Conservation (phyloP, 2,797 vertebrate genomes). For the Margarornis squamiger region DNA sequence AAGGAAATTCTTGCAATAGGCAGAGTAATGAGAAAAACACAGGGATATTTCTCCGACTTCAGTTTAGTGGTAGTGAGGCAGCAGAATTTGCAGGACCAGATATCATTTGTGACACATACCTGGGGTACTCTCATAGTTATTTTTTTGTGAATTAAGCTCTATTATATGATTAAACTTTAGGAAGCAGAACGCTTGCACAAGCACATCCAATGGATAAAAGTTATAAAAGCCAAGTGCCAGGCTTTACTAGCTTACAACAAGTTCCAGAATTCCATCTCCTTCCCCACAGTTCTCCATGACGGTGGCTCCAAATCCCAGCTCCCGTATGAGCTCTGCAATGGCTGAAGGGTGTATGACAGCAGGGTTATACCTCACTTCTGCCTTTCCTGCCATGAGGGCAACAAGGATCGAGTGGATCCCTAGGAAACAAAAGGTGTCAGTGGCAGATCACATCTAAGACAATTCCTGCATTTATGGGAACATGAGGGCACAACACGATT, state of each 20-base stretch:
- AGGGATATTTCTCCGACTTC: background rate
- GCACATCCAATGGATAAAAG: background rate
- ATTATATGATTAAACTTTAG: background rate
- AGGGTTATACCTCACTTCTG: slow-evolving; percentile 92
- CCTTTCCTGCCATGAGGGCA: slow-evolving; percentile 96
- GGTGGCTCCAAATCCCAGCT: slow-evolving; percentile 90
- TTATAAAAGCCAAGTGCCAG: background rate
- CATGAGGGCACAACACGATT: accelerated
- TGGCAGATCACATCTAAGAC: background rate
- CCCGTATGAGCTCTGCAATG: slow-evolving; percentile 88
- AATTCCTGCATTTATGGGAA: background rate
- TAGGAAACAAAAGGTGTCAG: slow-evolving; percentile 6
- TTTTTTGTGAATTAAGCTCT: background rate
- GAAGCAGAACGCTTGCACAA: background rate
- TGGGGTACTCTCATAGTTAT: background rate
- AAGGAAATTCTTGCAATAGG: background rate
- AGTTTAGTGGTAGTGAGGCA: accelerated
- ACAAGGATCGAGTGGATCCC: slow-evolving; percentile 93
- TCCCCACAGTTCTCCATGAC: slow-evolving; percentile 91
- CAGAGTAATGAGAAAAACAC: background rate
- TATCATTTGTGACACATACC: background rate
- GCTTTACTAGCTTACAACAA: slow-evolving; percentile 85
- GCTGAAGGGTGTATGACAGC: slow-evolving; percentile 82
- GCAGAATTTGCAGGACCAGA: background rate
- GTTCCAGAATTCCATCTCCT: slow-evolving; percentile 88